Evolutionary conservation across 2,888 invertebrate genomes (phyloP), one percentile per base, ranked within the genome.

Genomic region (Aphidoletes aphidimyza): DNA sequence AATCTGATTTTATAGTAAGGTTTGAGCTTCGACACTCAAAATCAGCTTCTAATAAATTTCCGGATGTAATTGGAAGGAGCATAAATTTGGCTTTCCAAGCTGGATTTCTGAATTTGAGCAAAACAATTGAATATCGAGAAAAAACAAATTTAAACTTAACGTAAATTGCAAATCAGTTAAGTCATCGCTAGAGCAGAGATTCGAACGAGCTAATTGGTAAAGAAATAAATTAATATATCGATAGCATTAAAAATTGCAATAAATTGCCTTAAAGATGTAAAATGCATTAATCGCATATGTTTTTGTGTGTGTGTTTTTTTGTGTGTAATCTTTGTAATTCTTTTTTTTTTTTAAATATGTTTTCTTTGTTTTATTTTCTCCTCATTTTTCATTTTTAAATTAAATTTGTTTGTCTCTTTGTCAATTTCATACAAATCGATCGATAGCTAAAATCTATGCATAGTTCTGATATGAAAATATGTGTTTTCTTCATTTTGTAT

Each of bases 191-290:
- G 22, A 30, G 30, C 69, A 69, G 69, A 69, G 69, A 69, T 69
- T 69, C 69, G 69, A 69, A 69, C 30, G 69, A 69, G 69, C 69
- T 69, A 69, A 69, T 69, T 69, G 69, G 2, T 69, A 69, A 11
- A 69, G 30, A 69, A 69, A 69, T 69, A 69, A 69, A 69, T 69
- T 69, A 69, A 69, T 69, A 42, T 42, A 69, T 69, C 8, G 54
- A 69, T 69, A 69, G 69, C 30, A 30, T 69, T n/a, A 69, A 69
- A 69, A 69, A 69, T 69, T 69, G 54, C 54, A 54, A 54, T 54
- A 54, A 54, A 54, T 54, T 69, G 69, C 69, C 69, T 69, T 69
- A 69, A 69, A 30, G 14, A 30, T 69, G 69, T 69, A 69, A 30
- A 11, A 14, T 69, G 6, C 30, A 8, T 3, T 3, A 22, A 17